Conservation (phyloP, 2,888 invertebrate species). For the Agriopis marginaria region DNA sequence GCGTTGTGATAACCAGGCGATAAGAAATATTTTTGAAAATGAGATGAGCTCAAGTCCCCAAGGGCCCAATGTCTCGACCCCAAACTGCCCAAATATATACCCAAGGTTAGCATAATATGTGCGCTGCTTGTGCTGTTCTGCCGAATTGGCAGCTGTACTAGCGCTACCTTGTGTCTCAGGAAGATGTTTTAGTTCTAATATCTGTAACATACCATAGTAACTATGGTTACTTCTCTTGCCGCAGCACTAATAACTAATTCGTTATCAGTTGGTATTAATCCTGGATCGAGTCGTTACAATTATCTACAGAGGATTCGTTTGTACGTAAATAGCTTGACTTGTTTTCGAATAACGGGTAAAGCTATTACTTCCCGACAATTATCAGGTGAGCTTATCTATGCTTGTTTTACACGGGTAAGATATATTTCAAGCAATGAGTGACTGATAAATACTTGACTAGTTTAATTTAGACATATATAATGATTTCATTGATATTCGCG, state of each 20-base stretch:
- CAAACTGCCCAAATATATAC: too few species aligned
- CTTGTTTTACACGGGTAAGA: constrained; percentile 44
- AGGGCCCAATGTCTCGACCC: too few species aligned
- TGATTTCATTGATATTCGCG: too few species aligned
- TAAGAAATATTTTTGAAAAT: too few species aligned
- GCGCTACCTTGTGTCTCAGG: too few species aligned
- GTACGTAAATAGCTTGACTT: constrained; percentile 60
- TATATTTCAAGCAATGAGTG: constrained; percentile 1
- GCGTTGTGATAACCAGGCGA: too few species aligned
- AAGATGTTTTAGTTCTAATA: too few species aligned
- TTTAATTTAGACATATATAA: background rate
- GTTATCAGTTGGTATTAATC: constrained; percentile 72
- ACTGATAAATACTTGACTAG: background rate
- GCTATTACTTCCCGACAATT: constrained; percentile 53
- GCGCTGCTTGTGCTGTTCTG: too few species aligned
- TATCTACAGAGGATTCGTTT: constrained; percentile 72
- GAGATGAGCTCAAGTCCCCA: too few species aligned
- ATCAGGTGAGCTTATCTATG: constrained; percentile 50
- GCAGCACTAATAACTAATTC: constrained; percentile 24
- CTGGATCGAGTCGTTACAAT: constrained; percentile 69
- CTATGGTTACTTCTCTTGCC: background rate
- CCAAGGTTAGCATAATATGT: too few species aligned
- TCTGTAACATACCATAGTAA: too few species aligned
- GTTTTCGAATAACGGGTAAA: constrained; percentile 57
- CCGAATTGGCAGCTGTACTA: too few species aligned